phyloP scores from a whole-genome alignment of 2,888 invertebrate genomes.

The Oxytorus armatus region DNA sequence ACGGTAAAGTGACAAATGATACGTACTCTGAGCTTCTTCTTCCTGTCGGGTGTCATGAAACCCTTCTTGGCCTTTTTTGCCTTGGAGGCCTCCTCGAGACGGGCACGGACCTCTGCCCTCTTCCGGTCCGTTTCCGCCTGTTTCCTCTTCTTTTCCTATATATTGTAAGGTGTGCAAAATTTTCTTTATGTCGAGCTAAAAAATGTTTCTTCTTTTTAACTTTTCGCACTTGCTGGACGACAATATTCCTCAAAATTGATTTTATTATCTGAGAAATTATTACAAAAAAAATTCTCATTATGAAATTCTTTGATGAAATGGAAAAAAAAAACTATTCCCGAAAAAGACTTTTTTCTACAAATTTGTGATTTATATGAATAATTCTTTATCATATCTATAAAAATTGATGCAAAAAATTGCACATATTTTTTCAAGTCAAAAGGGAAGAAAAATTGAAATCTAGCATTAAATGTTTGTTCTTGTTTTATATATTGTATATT shows the following conservation, averaged over 20 bases:
- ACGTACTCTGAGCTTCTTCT: constrained; percentile 99
- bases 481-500: constrained; percentile 35
- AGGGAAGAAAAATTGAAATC: not conserved
- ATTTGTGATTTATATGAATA: not conserved
- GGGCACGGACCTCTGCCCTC: constrained; percentile 99
- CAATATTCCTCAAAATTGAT: not conserved
- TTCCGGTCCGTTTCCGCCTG: constrained; percentile 99
- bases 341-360: not conserved
- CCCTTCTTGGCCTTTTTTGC: constrained; percentile 99
- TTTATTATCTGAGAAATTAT: not conserved
- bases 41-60: constrained; percentile 99
- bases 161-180: not conserved
- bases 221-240: not conserved
- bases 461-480: constrained; percentile 11
- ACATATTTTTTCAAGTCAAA: too few species aligned
- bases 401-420: not conserved
- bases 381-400: not conserved
- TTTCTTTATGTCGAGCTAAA: constrained; percentile 33
- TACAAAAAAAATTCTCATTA: not conserved
- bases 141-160: constrained; percentile 98
- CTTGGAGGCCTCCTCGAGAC: constrained; percentile 99
- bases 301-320: not conserved
- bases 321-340: not conserved
- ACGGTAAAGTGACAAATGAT: constrained; percentile 24
- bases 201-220: not conserved